Conservation (phyloP, 2,113 vertebrate species). For the Diadophis punctatus region DNA sequence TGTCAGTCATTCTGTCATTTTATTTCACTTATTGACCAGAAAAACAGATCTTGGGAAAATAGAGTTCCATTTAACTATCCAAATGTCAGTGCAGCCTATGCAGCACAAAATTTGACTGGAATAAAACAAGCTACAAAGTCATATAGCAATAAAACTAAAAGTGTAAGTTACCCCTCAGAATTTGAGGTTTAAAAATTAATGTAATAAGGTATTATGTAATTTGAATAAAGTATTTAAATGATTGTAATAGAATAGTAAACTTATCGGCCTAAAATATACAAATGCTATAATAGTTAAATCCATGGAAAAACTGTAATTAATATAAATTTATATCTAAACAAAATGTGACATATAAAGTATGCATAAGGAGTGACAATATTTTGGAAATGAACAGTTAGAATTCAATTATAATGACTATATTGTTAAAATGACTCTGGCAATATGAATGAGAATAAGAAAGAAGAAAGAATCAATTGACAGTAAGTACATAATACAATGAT, state of each 20-base stretch:
- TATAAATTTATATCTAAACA: not conserved
- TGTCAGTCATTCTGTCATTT: not conserved
- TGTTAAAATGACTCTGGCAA: not conserved
- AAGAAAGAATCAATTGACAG: not conserved
- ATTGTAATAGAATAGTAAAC: not conserved
- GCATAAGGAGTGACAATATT: not conserved
- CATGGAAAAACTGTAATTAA: not conserved
- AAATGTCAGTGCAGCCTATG: not conserved
- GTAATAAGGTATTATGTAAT: not conserved
- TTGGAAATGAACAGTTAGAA: not conserved
- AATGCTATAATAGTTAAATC: not conserved
- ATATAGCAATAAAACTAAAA: not conserved
- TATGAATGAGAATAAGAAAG: not conserved
- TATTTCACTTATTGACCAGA: not conserved
- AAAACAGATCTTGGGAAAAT: not conserved
- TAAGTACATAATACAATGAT: not conserved
- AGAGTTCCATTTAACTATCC: not conserved
- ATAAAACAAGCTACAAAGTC: not conserved
- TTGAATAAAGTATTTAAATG: not conserved
- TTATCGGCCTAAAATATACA: not conserved
- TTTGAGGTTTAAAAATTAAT: not conserved
- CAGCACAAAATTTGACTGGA: not conserved
- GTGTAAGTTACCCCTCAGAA: not conserved
- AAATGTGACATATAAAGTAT: not conserved
- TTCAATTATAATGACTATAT: not conserved